Evolutionary conservation across 2,797 vertebrate species (phyloP), one percentile per base, ranked within the genome.

Genomic region (Sebastes trivittatus): DNA sequence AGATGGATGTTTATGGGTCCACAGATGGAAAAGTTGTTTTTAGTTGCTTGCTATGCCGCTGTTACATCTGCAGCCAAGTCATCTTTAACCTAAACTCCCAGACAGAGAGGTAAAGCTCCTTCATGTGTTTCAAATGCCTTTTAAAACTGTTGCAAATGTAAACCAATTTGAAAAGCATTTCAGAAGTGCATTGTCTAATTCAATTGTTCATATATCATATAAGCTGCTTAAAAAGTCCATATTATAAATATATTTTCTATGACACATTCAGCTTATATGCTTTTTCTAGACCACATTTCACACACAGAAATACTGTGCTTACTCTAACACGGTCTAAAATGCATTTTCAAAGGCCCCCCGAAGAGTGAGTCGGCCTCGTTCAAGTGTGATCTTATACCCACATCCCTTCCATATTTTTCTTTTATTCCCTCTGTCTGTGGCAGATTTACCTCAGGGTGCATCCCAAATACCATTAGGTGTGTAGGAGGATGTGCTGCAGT

Each of bases 371-470:
- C 32, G 36, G 34, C 65, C 18, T 72, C 30, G 14, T 73, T 25
- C 55, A 18, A 56, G n/a, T 4, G 5, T 60, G 8, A 68, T 42
- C 32, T 7, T 64, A 36, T 18, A 52, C 73, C 38, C 46, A 25
- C 7, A 25, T 72, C 73, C 22, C 29, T 11, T 36, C 23, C 42
- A 16, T 36, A 65, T 81, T 14, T 71, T 58, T 54, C 23, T 55
- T 66, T 72, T 29, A 62, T 78, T 38, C 52, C 2, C 11, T 70
- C 2, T 61, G n/a, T 78, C 67, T 55, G 58, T 61, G 61, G 72
- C 64, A 86, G 66, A 80, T 92, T 74, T 83, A 83, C 76, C 71
- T 90, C 73, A 27, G 77, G 59, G 73, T 69, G 79, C 75, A 87
- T 84, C 78, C 83, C 30, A 72, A 86, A 88, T 81, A 89, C 75